Conservation (phyloP, 2,888 invertebrate species). For the Parnassius orleans region DNA sequence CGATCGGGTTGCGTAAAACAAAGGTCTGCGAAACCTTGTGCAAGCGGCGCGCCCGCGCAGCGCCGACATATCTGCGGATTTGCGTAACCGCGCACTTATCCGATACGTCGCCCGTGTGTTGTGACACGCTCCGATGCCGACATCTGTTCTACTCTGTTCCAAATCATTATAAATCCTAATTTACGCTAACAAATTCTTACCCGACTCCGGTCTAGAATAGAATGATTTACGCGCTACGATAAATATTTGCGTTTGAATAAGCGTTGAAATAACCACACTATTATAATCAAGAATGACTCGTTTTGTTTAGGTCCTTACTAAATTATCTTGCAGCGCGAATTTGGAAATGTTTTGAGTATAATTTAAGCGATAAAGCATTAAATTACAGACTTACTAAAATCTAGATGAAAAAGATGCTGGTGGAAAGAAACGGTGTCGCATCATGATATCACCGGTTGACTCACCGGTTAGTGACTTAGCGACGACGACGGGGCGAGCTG, state of each 20-base stretch:
- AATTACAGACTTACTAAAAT: neutral
- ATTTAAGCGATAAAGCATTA: neutral
- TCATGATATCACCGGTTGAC: conserved; percentile 69
- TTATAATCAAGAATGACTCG: conserved; percentile 8
- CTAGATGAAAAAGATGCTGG: conserved; percentile 20
- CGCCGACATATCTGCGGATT: conserved; percentile 79
- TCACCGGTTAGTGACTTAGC: conserved; percentile 59
- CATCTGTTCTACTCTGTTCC: conserved; percentile 48
- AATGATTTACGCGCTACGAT: conserved; percentile 14
- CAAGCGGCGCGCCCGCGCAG: conserved; percentile 74
- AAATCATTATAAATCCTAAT: conserved; percentile 32
- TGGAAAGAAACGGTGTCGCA: conserved; percentile 41
- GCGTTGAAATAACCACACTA: conserved; percentile 14
- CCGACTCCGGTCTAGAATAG: neutral
- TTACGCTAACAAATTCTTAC: conserved; percentile 13
- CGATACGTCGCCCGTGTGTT: conserved; percentile 71
- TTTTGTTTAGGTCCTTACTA: conserved; percentile 6
- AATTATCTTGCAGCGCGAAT: conserved; percentile 5
- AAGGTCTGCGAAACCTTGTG: conserved; percentile 81
- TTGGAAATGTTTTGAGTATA: neutral
- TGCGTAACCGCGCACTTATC: conserved; percentile 80
- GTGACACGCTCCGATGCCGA: conserved; percentile 70
- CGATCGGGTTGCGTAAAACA: conserved; percentile 80
- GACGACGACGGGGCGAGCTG: conserved; percentile 41
- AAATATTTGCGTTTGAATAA: conserved; percentile 6